These are phyloP conservation scores for Deilephila elpenor DNA, from an alignment of 2,888 invertebrate species.

Conservation along the genomic window DNA sequence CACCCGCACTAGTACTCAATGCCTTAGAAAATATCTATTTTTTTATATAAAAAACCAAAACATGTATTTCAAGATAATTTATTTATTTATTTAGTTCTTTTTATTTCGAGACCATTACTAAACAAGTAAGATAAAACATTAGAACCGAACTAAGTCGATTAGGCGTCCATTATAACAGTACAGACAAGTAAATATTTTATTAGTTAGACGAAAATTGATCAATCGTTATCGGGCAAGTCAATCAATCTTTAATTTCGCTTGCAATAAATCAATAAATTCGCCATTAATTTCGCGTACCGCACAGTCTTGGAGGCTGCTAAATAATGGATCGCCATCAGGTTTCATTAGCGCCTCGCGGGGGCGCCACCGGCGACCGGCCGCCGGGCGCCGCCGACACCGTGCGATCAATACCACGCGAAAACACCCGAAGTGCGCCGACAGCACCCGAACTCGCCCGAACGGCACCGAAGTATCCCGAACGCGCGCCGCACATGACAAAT, in stretches of 20 bases:
- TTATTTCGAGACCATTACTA: background rate
- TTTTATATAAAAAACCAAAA: too few relatives aligned
- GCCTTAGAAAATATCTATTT: too few relatives aligned
- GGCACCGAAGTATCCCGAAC: conserved; percentile 55
- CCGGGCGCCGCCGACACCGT: conserved; percentile 66
- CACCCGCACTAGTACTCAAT: background rate
- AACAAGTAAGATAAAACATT: background rate
- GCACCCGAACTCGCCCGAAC: conserved; percentile 55
- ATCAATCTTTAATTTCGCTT: conserved; percentile 77
- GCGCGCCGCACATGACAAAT: conserved; percentile 75
- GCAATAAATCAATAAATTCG: conserved; percentile 81
- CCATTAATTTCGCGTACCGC: conserved; percentile 78
- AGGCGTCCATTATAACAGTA: conserved; percentile 16
- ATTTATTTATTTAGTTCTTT: too few relatives aligned
- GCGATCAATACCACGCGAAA: conserved; percentile 69
- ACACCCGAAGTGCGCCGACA: conserved; percentile 50
- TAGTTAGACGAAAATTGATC: conserved; percentile 32
- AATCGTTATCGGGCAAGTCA: conserved; percentile 57
- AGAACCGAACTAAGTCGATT: background rate
- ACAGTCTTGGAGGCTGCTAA: conserved; percentile 76
- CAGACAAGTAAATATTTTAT: conserved; percentile 8
- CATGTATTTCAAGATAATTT: too few relatives aligned
- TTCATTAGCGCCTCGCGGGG: conserved; percentile 76
- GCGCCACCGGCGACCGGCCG: conserved; percentile 78
- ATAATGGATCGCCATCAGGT: conserved; percentile 81